A percentile compares a stretch with the other conserved stretches of the same genome.
Evolutionary conservation across 2,113 vertebrate species (phyloP).

Genomic region (Pterocles orientalis): DNA sequence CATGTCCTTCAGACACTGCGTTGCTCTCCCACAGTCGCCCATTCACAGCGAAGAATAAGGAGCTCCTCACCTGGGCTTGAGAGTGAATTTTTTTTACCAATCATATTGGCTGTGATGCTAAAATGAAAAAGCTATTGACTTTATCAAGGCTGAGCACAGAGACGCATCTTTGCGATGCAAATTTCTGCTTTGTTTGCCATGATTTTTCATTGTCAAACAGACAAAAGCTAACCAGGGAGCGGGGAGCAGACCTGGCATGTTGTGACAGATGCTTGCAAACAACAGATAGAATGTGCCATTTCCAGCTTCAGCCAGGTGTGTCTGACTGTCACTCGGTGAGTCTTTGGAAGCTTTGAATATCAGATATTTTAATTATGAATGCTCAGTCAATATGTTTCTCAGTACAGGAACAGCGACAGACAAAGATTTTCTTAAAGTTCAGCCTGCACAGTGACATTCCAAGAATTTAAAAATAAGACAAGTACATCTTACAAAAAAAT

Average conservation of each 20-base stretch:
- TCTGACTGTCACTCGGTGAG: background rate
- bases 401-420: background rate
- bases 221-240: slow-evolving; percentile 13
- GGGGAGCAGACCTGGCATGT: slow-evolving; percentile 1
- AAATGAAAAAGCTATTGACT: slow-evolving; percentile 25
- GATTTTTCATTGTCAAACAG: background rate
- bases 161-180: slow-evolving; percentile 48
- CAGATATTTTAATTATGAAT: slow-evolving; percentile 14
- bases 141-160: background rate
- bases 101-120: background rate
- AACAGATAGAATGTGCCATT: background rate
- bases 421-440: background rate
- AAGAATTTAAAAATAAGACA: background rate
- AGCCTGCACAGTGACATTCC: background rate
- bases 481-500: background rate
- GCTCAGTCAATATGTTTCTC: background rate
- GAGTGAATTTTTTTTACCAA: background rate
- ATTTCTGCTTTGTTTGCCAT: background rate
- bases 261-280: slow-evolving; percentile 22
- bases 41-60: background rate
- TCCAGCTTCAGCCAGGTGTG: slow-evolving; percentile 1
- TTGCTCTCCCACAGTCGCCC: slow-evolving; percentile 16
- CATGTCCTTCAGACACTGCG: background rate
- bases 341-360: background rate
- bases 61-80: background rate